These are phyloP conservation scores for Coelopa pilipes DNA, from an alignment of 2,888 invertebrate genomes.

Conservation along the genomic window DNA sequence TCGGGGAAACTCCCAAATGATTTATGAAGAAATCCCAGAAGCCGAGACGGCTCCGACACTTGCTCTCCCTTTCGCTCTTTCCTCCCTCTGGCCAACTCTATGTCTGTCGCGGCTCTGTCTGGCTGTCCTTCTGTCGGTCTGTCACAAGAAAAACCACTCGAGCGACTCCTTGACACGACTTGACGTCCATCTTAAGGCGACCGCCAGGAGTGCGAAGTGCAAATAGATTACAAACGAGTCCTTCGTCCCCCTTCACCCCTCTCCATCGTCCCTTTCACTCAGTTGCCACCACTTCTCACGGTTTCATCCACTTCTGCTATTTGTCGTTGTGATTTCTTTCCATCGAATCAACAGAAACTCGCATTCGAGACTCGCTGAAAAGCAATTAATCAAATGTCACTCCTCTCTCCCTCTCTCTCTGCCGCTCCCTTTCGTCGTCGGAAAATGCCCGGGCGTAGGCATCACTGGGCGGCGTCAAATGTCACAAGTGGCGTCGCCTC, in stretches of 20 bases:
- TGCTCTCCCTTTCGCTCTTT: constrained; percentile 10
- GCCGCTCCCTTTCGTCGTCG: too few relatives aligned
- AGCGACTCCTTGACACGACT: constrained; percentile 23
- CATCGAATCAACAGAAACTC: background rate
- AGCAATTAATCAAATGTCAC: constrained; percentile 32
- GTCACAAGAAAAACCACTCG: constrained; percentile 3
- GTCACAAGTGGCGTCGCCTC: too few relatives aligned
- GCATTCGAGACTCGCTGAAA: constrained; percentile 6
- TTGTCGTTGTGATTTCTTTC: background rate
- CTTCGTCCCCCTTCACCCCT: background rate
- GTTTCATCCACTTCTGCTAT: constrained; percentile 19
- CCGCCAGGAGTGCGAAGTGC: constrained; percentile 29
- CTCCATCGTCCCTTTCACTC: constrained; percentile 11
- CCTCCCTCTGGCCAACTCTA: background rate
- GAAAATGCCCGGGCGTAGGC: too few relatives aligned
- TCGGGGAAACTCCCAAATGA: constrained; percentile 17
- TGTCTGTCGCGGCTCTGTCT: background rate
- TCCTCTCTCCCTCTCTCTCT: too few relatives aligned
- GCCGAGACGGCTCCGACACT: background rate
- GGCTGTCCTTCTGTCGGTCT: background rate
- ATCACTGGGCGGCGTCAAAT: too few relatives aligned
- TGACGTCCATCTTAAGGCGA: constrained; percentile 20
- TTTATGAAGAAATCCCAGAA: constrained; percentile 22
- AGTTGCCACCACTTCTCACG: background rate
- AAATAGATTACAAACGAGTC: constrained; percentile 33